Percentiles rank a stretch among this genome's conserved stretches.
Conservation (phyloP, 1,140 invertebrate genomes). For the Gryllus bimaculatus region DNA sequence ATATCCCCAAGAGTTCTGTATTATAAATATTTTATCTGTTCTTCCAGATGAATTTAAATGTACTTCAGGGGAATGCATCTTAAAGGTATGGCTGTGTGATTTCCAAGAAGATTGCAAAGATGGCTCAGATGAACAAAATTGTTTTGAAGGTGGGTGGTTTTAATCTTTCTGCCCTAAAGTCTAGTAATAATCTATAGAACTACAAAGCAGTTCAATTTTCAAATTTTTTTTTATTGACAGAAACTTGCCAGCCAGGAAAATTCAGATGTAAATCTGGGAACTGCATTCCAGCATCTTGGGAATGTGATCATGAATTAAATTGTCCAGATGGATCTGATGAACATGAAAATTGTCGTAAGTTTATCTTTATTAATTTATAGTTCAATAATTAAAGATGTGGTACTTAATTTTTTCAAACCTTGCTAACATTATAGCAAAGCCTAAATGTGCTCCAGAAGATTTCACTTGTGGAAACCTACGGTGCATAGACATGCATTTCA, state of each 20-base stretch:
- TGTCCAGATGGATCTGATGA: conserved; percentile 54
- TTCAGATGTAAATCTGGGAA: conserved; percentile 54
- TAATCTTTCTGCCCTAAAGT: background rate
- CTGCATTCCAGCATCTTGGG: conserved; percentile 58
- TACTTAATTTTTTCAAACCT: background rate
- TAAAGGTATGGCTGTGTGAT: conserved; percentile 45
- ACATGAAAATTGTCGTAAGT: conserved; percentile 21
- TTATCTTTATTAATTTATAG: background rate
- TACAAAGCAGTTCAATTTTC: background rate
- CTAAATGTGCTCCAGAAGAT: conserved; percentile 6
- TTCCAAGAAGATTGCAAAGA: conserved; percentile 46
- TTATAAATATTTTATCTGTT: background rate
- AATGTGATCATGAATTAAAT: conserved; percentile 65
- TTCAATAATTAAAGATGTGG: no score
- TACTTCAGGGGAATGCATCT: conserved; percentile 33
- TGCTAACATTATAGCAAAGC: background rate
- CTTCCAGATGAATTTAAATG: conserved; percentile 25
- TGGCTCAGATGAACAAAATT: conserved; percentile 36
- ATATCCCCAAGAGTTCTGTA: background rate
- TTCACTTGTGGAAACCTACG: conserved; percentile 16
- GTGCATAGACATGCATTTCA: conserved; percentile 24
- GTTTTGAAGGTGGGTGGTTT: conserved; percentile 19
- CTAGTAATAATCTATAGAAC: background rate
- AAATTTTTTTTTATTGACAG: conserved; percentile 23
- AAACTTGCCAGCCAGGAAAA: conserved; percentile 40